Evolutionary conservation across 2,888 invertebrate species (phyloP).

Genomic region (Pinctada fucata): DNA sequence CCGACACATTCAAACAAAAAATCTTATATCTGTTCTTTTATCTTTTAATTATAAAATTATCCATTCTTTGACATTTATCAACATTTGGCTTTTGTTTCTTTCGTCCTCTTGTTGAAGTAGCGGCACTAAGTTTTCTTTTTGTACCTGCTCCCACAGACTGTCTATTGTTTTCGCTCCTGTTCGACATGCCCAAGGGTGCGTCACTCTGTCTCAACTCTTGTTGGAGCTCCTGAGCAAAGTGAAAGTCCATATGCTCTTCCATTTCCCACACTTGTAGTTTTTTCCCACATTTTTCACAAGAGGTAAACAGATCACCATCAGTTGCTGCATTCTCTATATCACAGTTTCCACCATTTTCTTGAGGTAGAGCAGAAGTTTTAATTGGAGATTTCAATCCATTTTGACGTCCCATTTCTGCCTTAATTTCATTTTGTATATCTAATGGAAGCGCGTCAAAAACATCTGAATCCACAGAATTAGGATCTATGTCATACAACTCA

Average conservation of each 20-base stretch:
- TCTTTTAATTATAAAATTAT: neutral
- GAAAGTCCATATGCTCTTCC: slow-evolving; percentile 89
- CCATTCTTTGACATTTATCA: neutral
- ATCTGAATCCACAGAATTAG: slow-evolving; percentile 26
- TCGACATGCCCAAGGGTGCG: neutral
- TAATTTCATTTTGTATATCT: slow-evolving; percentile 26
- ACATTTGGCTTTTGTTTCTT: neutral
- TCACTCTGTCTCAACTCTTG: slow-evolving; percentile 25
- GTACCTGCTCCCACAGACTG: neutral
- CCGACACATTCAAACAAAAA: neutral
- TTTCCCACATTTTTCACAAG: slow-evolving; percentile 85
- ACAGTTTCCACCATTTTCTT: neutral
- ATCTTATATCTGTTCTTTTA: neutral
- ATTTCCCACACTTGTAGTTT: slow-evolving; percentile 82
- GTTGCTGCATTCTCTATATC: neutral
- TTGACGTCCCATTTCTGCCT: slow-evolving; percentile 6
- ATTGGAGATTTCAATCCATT: neutral
- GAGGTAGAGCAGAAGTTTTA: neutral
- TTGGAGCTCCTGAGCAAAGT: slow-evolving; percentile 86
- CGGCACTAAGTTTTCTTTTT: neutral
- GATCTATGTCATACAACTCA: neutral
- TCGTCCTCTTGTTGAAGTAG: neutral
- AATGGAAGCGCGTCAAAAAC: slow-evolving; percentile 24
- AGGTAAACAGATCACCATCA: slow-evolving; percentile 39
- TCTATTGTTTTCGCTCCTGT: neutral